phyloP scores from a whole-genome alignment of 2,888 invertebrate species.

The Notodonta ziczac region DNA sequence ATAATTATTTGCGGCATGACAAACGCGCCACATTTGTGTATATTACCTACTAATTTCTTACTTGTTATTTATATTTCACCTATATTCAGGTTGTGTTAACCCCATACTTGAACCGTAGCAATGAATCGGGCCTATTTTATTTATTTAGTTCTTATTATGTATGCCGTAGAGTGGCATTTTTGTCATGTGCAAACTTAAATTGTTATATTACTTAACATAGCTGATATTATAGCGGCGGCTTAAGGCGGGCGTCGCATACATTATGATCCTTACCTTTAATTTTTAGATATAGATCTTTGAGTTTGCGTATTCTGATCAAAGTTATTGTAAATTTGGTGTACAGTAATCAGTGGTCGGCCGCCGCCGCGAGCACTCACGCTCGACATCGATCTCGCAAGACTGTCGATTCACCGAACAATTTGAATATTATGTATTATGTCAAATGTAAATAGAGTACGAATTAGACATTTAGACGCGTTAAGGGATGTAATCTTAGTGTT shows the following conservation, averaged over 20 bases:
- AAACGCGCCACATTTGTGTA: slow-evolving; percentile 63
- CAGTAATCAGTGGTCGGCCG: slow-evolving; percentile 63
- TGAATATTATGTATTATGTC: slow-evolving; percentile 75
- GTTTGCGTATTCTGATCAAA: slow-evolving; percentile 81
- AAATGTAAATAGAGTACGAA: slow-evolving; percentile 80
- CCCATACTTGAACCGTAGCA: slow-evolving; percentile 69
- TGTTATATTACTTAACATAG: slow-evolving; percentile 77
- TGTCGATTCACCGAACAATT: slow-evolving; percentile 77
- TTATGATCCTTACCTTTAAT: slow-evolving; percentile 70
- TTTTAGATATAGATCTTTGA: slow-evolving; percentile 78
- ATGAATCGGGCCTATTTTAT: slow-evolving; percentile 80
- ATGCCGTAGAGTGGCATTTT: slow-evolving; percentile 61
- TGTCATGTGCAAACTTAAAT: slow-evolving; percentile 73
- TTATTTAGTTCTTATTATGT: slow-evolving; percentile 56
- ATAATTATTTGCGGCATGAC: slow-evolving; percentile 70
- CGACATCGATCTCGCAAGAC: slow-evolving; percentile 59
- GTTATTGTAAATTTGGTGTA: slow-evolving; percentile 82
- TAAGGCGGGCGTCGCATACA: slow-evolving; percentile 78
- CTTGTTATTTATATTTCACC: slow-evolving; percentile 42
- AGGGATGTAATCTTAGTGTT: slow-evolving; percentile 76
- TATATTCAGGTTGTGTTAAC: slow-evolving; percentile 68
- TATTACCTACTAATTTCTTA: slow-evolving; percentile 54
- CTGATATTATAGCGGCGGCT: slow-evolving; percentile 80
- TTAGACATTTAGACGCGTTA: slow-evolving; percentile 75
- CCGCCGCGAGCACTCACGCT: slow-evolving; percentile 59